Evolutionary conservation across 2,888 invertebrate species (phyloP).

Genomic region (Diloba caeruleocephala): DNA sequence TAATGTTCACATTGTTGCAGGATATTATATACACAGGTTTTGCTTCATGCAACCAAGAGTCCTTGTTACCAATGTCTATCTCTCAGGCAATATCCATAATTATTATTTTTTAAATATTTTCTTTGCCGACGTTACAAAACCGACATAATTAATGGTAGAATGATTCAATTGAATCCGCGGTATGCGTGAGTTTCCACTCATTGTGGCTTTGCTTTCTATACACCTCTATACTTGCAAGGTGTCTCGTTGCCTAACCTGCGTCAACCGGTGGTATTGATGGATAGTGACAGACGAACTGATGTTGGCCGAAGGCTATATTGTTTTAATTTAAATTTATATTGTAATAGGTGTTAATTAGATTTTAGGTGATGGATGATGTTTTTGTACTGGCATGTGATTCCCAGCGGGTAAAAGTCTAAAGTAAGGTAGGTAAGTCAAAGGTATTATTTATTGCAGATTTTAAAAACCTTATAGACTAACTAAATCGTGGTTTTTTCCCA

Average conservation of each 20-base stretch:
- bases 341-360: slow-evolving; percentile 45
- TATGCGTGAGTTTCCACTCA: slow-evolving; percentile 79
- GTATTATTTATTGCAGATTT: too few relatives aligned
- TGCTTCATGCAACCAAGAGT: too few relatives aligned
- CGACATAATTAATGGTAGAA: slow-evolving; percentile 77
- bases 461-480: too few relatives aligned
- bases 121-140: slow-evolving; percentile 64
- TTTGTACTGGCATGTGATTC: slow-evolving; percentile 22
- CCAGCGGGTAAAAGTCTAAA: too few relatives aligned
- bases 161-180: slow-evolving; percentile 83
- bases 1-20: too few relatives aligned
- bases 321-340: slow-evolving; percentile 55
- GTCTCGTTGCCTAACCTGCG: slow-evolving; percentile 77
- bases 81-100: too few relatives aligned
- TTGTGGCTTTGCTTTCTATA: slow-evolving; percentile 80
- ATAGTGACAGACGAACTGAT: slow-evolving; percentile 48
- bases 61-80: too few relatives aligned
- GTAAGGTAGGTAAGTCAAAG: too few relatives aligned
- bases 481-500: too few relatives aligned
- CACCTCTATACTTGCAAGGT: slow-evolving; percentile 63
- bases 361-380: slow-evolving; percentile 31
- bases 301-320: slow-evolving; percentile 45
- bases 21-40: too few relatives aligned
- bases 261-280: slow-evolving; percentile 33
- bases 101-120: background rate